A percentile compares a stretch with the other conserved stretches of the same genome.
Conservation (phyloP, 2,113 vertebrate species). For the Acanthochromis polyacanthus region DNA sequence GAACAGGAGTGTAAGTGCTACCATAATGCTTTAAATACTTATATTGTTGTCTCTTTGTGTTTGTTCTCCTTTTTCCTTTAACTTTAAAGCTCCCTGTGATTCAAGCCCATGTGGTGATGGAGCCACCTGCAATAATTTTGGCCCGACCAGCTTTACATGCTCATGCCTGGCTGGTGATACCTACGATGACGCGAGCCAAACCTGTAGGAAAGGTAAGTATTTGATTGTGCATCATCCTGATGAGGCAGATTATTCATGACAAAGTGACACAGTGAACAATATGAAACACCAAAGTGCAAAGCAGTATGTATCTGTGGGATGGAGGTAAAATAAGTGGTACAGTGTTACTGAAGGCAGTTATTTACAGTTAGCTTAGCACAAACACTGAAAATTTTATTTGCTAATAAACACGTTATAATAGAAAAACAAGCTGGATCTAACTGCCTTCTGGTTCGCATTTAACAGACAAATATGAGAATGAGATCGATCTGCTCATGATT, state of each 20-base stretch:
- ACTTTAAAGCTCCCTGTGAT: slow-evolving; percentile 46
- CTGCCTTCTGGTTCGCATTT: too few relatives aligned
- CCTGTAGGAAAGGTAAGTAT: slow-evolving; percentile 46
- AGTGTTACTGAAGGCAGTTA: too few relatives aligned
- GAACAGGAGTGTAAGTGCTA: background rate
- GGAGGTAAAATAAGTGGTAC: too few relatives aligned
- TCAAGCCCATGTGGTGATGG: slow-evolving; percentile 41
- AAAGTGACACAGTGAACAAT: background rate
- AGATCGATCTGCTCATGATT: too few relatives aligned
- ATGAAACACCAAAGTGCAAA: too few relatives aligned
- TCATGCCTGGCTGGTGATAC: slow-evolving; percentile 60
- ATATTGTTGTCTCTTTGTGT: background rate
- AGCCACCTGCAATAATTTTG: slow-evolving; percentile 58
- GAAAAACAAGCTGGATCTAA: too few relatives aligned
- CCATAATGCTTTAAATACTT: background rate
- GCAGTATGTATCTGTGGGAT: too few relatives aligned
- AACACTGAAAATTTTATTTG: too few relatives aligned
- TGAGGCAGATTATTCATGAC: background rate
- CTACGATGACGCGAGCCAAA: accelerated
- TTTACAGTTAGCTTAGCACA: background rate
- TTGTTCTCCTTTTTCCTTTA: background rate
- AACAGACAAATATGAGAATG: too few relatives aligned
- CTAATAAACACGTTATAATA: too few relatives aligned
- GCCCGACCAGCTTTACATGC: slow-evolving; percentile 29
- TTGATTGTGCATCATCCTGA: background rate